Evolutionary conservation across 2,113 vertebrate species (phyloP), one percentile per base, ranked within the genome.

Genomic region (Gymnobelideus leadbeateri): DNA sequence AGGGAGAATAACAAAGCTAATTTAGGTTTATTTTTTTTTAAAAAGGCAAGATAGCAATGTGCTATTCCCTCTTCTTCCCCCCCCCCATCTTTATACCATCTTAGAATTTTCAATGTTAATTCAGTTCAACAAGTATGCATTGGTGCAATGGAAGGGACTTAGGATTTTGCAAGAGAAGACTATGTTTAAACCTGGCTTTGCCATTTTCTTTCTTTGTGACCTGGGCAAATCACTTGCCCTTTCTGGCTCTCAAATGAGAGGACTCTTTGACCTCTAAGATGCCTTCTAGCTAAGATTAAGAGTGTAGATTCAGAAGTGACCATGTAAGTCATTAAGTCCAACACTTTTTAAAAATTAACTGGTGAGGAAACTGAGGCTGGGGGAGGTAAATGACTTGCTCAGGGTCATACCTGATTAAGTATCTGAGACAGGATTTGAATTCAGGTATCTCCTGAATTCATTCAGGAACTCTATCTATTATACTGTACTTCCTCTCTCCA

Each of bases 1-100:
- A 24, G 10, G 91, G 96, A 97, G 98, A 97, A 94, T 96, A 97
- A 97, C 1, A 94, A 96, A 92, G 91, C 93, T 95, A 25, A 68
- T n/a, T 52, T 91, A 95, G 37, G 89, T 97, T 93, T 68, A 19
- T 1, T 91, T 92, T 91, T 51, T 92, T 93, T 61, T 47, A 93
- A 37, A 89, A 53, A 90, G 93, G 51, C 89, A 50, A 1, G 46
- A 68, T 46, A n/a, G 14, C 19, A 4, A 16, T 16, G 14, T n/a
- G 4, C 61, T 77, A 37, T 77, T 84, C n/a, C 68, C n/a, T n/a
- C n/a, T 43, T 43, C n/a, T 19, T 23, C 19, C 2, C 19, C 14
- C 19, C 12, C 61, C 3, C 26, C 55, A 43, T 43, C 37, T n/a
- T 77, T 77, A n/a, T 77, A 37, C 14, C 16, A n/a, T 77, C 68